Conservation (phyloP, 1,140 invertebrate species). For the Panulirus ornatus region DNA sequence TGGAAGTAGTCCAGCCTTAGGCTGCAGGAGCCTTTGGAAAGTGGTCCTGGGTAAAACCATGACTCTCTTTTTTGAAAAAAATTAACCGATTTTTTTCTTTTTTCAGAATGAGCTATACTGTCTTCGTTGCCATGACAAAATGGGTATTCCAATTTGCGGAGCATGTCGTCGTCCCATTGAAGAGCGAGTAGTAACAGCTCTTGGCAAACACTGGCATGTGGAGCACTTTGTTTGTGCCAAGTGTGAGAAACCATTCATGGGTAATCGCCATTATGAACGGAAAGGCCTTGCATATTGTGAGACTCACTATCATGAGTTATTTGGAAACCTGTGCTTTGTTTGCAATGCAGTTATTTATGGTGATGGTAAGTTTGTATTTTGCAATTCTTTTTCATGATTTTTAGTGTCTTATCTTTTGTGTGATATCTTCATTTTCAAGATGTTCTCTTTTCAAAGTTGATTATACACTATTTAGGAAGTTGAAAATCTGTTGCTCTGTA, state of each 20-base stretch:
- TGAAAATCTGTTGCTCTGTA: too few relatives aligned
- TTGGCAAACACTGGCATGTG: slow-evolving; percentile 99
- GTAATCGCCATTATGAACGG: slow-evolving; percentile 99
- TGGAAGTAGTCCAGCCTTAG: too few relatives aligned
- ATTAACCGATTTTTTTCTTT: slow-evolving; percentile 77
- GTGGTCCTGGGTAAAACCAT: background rate
- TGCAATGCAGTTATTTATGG: slow-evolving; percentile 99
- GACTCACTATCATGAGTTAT: slow-evolving; percentile 99
- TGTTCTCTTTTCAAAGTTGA: too few relatives aligned
- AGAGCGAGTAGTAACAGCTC: slow-evolving; percentile 95
- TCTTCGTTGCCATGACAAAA: slow-evolving; percentile 98
- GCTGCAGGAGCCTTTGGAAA: too few relatives aligned
- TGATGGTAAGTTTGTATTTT: slow-evolving; percentile 86
- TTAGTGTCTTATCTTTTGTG: too few relatives aligned
- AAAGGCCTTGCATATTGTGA: slow-evolving; percentile 99
- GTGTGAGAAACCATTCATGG: slow-evolving; percentile 99
- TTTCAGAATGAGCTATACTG: slow-evolving; percentile 96
- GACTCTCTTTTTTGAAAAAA: background rate
- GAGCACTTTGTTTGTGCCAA: slow-evolving; percentile 99
- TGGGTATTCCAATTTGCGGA: slow-evolving; percentile 90
- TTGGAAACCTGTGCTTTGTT: slow-evolving; percentile 98
- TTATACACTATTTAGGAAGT: too few relatives aligned
- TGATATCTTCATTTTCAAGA: background rate
- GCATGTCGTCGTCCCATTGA: slow-evolving; percentile 93
- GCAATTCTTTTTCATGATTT: background rate